Conservation (phyloP, 2,113 vertebrate genomes). For the Odontophorus gujanensis region DNA sequence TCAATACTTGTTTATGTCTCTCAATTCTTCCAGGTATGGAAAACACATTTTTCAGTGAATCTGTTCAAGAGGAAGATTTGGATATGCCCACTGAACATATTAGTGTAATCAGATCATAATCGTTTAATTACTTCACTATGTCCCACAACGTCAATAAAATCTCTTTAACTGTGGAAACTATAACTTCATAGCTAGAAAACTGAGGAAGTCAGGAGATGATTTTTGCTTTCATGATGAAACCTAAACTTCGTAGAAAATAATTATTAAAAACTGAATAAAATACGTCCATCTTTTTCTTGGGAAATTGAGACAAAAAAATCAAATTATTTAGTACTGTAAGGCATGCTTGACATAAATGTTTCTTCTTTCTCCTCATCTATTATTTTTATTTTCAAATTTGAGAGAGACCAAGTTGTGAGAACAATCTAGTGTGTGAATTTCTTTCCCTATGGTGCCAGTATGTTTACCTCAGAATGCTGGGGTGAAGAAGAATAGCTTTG, state of each 20-base stretch:
- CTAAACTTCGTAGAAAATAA: neutral
- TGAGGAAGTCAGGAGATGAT: neutral
- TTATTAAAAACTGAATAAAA: neutral
- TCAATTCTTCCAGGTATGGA: neutral
- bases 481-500: neutral
- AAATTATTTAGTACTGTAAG: neutral
- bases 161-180: neutral
- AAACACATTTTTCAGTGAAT: neutral
- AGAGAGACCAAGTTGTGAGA: neutral
- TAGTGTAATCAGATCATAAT: neutral
- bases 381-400: neutral
- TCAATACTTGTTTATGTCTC: neutral
- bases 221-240: neutral
- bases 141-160: neutral
- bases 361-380: neutral
- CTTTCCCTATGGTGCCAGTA: neutral
- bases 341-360: neutral
- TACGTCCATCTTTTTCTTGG: neutral
- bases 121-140: neutral
- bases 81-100: neutral
- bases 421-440: neutral
- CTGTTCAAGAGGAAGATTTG: neutral
- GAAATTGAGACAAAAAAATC: neutral
- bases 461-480: neutral
- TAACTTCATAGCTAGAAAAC: neutral